Conservation (phyloP, 1,140 invertebrate genomes). For the Arion vulgaris region DNA sequence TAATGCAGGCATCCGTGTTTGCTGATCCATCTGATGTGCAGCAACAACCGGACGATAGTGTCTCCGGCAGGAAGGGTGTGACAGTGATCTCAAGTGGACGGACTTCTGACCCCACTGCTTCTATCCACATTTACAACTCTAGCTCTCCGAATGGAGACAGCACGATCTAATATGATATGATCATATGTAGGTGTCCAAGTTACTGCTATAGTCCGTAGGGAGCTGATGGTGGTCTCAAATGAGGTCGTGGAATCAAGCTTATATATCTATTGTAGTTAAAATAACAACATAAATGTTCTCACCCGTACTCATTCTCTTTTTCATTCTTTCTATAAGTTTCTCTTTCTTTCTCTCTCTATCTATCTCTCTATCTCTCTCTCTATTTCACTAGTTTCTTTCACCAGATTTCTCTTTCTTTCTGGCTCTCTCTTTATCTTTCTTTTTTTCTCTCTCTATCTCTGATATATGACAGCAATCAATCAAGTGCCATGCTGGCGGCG, state of each 20-base stretch:
- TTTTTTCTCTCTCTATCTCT: slow-evolving; percentile 6
- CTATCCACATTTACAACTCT: background rate
- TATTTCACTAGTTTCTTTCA: slow-evolving; percentile 7
- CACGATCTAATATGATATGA: background rate
- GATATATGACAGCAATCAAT: too few relatives aligned
- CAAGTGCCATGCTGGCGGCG: too few relatives aligned
- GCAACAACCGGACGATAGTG: background rate
- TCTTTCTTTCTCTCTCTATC: too few relatives aligned
- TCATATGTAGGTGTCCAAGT: too few relatives aligned
- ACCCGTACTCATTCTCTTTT: background rate
- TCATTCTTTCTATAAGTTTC: background rate
- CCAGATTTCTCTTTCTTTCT: background rate
- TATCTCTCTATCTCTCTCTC: background rate
- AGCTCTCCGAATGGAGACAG: background rate
- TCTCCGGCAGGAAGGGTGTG: background rate
- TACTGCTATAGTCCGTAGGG: too few relatives aligned
- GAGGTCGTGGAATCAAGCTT: too few relatives aligned
- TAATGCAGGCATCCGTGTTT: background rate
- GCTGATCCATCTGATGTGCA: background rate
- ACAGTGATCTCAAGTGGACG: background rate
- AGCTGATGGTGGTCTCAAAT: too few relatives aligned
- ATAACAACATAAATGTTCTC: too few relatives aligned
- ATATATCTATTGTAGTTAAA: too few relatives aligned
- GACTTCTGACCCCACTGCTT: background rate
- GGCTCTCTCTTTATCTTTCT: slow-evolving; percentile 18